Base-by-base conservation (phyloP, 1,140 invertebrate genomes). In the Eurytemora carolleeae region DNA sequence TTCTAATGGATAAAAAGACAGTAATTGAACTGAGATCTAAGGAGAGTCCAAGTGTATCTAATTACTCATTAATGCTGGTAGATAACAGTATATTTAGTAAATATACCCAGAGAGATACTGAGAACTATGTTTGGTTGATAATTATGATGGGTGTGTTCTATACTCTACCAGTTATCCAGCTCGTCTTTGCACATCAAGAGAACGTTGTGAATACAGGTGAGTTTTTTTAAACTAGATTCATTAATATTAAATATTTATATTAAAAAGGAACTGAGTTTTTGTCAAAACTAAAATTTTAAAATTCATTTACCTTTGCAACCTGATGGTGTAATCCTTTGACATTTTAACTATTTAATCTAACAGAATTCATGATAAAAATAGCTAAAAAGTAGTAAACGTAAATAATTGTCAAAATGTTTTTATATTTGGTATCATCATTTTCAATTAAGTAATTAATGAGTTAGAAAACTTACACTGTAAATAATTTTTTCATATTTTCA, bases 141-240 rank as follows among this genome's bases (percentile, higher is more conserved):
- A 66, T 85, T 15, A 7, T 85, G 0, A 81, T 92, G 23, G 82
- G 86, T 0, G 76, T 90, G 22, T 92, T 94, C 72, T 94, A 94
- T 72, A 82, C 81, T 1, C 70, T 93, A 61, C 88, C 89, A 1
- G 88, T 89, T 15, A 76, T 90, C 53, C 89, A 94, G 69, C 74
- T 93, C 3, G 86, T 92, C 1, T 75, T 89, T n/a, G 89, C 85
- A 0, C 88, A 90, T 69, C 86, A 92, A 69, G 75, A 78, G 71
- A 82, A 85, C 67, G 74, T 72, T 66, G 57, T 58, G 68, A 44
- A 12, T 44, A 44, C 7, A 44, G 31, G 31, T 44, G n/a, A 12
- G n/a, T 44, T 44, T 44, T 7, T 44, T 44, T 44, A 44, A 44
- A 44, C 7, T n/a, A 44, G n/a, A 12, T n/a, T 12, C 31, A 44